phyloP scores from a whole-genome alignment of 2,888 invertebrate genomes.

The Phaedon cochleariae region DNA sequence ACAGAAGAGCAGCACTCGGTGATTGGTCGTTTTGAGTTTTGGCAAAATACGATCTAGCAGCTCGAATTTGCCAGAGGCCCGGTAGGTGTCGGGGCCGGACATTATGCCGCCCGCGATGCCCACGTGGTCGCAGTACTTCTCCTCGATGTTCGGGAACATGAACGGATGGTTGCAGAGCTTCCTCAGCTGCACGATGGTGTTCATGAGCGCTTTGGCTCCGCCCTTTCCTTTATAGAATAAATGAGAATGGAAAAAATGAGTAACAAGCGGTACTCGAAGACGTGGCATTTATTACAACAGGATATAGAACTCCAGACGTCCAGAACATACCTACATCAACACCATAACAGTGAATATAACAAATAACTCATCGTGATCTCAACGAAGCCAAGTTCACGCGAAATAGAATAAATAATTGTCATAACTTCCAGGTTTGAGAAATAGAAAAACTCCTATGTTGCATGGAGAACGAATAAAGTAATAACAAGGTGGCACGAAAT shows the following conservation, averaged over 20 bases:
- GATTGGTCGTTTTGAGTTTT: slow-evolving; percentile 89
- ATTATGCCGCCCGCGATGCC: slow-evolving; percentile 81
- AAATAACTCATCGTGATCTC: too few relatives aligned
- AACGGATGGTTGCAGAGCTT: slow-evolving; percentile 99
- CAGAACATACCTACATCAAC: too few relatives aligned
- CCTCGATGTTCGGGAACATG: slow-evolving; percentile 98
- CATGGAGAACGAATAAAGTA: too few relatives aligned
- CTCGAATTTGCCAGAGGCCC: slow-evolving; percentile 98
- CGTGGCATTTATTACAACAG: too few relatives aligned
- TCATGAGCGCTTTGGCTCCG: slow-evolving; percentile 97
- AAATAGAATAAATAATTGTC: too few relatives aligned
- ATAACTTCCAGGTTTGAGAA: too few relatives aligned
- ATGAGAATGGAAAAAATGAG: neutral
- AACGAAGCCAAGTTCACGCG: too few relatives aligned
- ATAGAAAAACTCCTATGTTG: too few relatives aligned
- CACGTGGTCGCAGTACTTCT: slow-evolving; percentile 92
- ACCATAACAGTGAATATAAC: too few relatives aligned
- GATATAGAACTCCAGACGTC: too few relatives aligned
- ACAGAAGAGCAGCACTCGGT: slow-evolving; percentile 96
- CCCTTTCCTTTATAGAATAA: slow-evolving; percentile 74
- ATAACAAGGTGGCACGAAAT: too few relatives aligned
- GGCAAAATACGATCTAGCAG: slow-evolving; percentile 95
- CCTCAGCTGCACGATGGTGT: slow-evolving; percentile 97
- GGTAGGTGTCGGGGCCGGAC: slow-evolving; percentile 88
- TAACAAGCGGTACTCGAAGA: too few relatives aligned